These are phyloP conservation scores for Philopotamus ludificatus DNA, from an alignment of 1,140 invertebrate species.

Conservation along the genomic window DNA sequence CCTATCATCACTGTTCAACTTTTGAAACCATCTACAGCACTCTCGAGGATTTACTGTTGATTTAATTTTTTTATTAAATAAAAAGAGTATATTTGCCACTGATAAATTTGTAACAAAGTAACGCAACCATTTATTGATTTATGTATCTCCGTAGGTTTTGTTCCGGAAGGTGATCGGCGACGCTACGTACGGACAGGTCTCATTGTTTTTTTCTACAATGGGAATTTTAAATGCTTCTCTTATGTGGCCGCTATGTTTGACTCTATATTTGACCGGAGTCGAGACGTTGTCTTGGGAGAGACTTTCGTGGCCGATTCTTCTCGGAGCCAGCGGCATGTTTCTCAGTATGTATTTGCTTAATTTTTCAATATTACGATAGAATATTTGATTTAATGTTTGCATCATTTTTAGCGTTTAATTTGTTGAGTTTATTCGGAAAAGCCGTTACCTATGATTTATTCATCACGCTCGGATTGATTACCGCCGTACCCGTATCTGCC, in stretches of 20 bases:
- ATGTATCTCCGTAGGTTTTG: constrained; percentile 63
- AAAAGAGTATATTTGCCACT: too few relatives aligned
- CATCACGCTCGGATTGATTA: constrained; percentile 86
- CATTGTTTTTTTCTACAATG: constrained; percentile 83
- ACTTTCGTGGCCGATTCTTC: constrained; percentile 78
- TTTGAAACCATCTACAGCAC: too few relatives aligned
- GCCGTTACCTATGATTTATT: constrained; percentile 90
- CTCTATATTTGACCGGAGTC: constrained; percentile 79
- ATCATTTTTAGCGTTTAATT: constrained; percentile 80
- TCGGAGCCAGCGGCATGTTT: constrained; percentile 74
- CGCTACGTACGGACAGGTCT: constrained; percentile 81
- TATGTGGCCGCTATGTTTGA: constrained; percentile 82
- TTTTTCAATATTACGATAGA: background rate
- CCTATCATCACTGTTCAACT: too few relatives aligned
- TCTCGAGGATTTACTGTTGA: too few relatives aligned
- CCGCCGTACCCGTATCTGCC: constrained; percentile 88
- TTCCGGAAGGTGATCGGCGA: constrained; percentile 92
- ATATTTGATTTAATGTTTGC: constrained; percentile 37
- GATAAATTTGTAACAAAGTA: too few relatives aligned
- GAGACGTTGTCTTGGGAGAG: constrained; percentile 76
- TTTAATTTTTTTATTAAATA: too few relatives aligned
- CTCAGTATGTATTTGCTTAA: constrained; percentile 62
- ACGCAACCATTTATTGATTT: constrained; percentile 1
- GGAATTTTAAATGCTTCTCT: constrained; percentile 80
- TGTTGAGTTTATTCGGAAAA: constrained; percentile 88